These are phyloP conservation scores for Myotis vivesi DNA, from an alignment of 2,797 vertebrate species.

Conservation along the genomic window DNA sequence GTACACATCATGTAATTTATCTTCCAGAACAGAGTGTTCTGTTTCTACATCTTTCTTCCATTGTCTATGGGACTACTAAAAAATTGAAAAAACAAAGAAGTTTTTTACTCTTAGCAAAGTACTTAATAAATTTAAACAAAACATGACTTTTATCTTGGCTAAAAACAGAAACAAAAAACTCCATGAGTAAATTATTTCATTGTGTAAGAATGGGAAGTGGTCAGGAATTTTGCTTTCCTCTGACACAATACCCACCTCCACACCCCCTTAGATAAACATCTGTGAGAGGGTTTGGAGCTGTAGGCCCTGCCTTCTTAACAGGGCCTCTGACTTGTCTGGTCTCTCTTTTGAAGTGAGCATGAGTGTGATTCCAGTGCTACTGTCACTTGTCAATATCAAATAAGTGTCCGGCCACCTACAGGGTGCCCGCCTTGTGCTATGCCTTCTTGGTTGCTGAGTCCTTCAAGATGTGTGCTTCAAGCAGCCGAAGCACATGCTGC, in stretches of 20 bases:
- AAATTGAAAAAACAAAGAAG: background rate
- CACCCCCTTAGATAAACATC: background rate
- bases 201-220: background rate
- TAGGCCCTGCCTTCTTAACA: background rate
- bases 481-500: background rate
- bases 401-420: background rate
- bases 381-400: background rate
- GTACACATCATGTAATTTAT: background rate
- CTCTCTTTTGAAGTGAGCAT: background rate
- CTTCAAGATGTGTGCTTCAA: background rate
- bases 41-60: background rate
- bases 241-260: background rate
- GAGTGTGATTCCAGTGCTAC: background rate
- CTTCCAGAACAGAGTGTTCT: slow-evolving; percentile 10
- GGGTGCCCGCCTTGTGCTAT: background rate
- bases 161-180: background rate
- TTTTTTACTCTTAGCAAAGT: background rate
- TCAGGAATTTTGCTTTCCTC: background rate
- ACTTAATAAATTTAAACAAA: background rate
- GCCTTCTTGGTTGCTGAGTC: background rate
- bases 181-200: background rate
- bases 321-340: background rate
- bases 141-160: background rate
- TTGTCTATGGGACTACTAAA: background rate
- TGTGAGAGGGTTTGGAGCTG: background rate